Evolutionary conservation across 37 sponge, comb jelly and placozoan species (phyloP).

Genomic region (Dysidea cf. avara): DNA sequence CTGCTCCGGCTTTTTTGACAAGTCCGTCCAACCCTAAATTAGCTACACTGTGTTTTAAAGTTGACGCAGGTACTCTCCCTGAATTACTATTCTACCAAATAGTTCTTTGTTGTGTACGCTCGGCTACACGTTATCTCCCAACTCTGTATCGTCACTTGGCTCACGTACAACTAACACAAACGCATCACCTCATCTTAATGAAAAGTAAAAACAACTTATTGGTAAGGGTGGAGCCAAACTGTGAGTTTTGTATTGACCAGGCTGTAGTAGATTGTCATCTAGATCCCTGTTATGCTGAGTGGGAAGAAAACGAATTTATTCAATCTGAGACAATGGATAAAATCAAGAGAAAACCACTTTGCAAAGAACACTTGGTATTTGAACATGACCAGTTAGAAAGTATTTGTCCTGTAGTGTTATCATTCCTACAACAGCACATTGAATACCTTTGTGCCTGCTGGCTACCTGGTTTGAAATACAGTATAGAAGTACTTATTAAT

Average conservation of each 20-base stretch:
- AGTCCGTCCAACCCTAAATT: conserved; percentile 25
- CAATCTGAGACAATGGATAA: no score
- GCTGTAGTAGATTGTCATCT: no score
- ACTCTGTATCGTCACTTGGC: conserved; percentile 19
- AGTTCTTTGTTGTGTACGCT: conserved; percentile 46
- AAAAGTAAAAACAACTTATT: conserved; percentile 24
- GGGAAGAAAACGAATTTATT: no score
- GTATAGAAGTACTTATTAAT: no score
- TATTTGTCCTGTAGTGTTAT: conserved; percentile 21
- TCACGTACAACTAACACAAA: conserved; percentile 40
- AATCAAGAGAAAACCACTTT: no score
- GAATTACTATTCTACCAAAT: conserved; percentile 56
- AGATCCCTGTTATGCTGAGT: no score
- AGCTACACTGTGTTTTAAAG: conserved; percentile 10
- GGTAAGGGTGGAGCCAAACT: conserved; percentile 46
- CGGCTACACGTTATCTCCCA: conserved; percentile 27
- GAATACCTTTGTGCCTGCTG: conserved; percentile 51
- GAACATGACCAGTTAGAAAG: conserved; percentile 16
- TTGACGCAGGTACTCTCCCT: conserved; percentile 10
- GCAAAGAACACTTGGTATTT: conserved; percentile 27
- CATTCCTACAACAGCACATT: conserved; percentile 20
- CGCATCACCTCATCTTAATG: conserved; percentile 49
- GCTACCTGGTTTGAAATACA: conserved; percentile 59
- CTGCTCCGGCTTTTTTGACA: conserved; percentile 22
- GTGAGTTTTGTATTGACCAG: conserved; percentile 37